Conservation (phyloP, 35 echinoderm and acorn worm species). For the Holothuria glaberrima region DNA sequence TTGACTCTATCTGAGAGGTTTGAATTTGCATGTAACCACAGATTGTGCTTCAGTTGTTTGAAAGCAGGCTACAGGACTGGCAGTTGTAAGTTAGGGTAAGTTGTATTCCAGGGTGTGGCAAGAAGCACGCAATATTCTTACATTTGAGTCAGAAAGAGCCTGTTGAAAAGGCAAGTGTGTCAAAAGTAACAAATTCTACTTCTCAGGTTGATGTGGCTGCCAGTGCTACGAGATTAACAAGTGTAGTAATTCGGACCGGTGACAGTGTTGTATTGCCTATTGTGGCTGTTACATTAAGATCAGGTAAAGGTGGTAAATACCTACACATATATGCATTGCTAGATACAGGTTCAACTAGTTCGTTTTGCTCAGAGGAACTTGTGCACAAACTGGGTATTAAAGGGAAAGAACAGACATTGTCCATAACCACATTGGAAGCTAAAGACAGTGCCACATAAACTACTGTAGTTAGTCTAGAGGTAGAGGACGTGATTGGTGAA, state of each 20-base stretch:
- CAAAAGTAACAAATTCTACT: no score
- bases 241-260: slow-evolving; percentile 26
- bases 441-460: slow-evolving; percentile 10
- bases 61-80: slow-evolving; percentile 1
- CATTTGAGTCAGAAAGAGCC: slow-evolving; percentile 7
- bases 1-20: slow-evolving; percentile 3
- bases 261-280: slow-evolving; percentile 29
- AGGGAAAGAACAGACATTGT: slow-evolving; percentile 18
- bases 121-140: slow-evolving; percentile 67
- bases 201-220: no score
- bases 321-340: slow-evolving; percentile 58
- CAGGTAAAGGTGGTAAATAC: background rate
- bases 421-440: slow-evolving; percentile 5
- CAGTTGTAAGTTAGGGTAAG: slow-evolving; percentile 15
- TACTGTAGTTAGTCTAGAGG: slow-evolving; percentile 37
- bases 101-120: background rate
- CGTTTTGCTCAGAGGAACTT: slow-evolving; percentile 44
- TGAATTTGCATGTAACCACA: background rate
- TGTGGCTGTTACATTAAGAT: background rate
- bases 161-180: no score
- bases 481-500: background rate
- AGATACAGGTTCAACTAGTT: slow-evolving; percentile 65
- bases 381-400: slow-evolving; percentile 1
- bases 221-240: background rate
- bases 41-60: background rate